Evolutionary conservation across 2,888 invertebrate species (phyloP).

Genomic region (Trissonchulus sp.): DNA sequence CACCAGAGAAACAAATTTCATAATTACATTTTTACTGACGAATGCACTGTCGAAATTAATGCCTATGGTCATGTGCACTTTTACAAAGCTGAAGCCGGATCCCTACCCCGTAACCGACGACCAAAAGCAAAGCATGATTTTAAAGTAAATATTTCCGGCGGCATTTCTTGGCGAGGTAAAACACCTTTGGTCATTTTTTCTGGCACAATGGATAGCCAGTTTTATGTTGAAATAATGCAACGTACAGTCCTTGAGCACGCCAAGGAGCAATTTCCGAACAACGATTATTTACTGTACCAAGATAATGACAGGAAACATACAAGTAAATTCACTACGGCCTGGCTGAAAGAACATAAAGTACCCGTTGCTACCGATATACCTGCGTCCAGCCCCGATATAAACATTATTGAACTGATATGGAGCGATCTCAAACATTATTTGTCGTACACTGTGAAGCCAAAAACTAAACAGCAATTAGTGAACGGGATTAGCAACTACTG

Average conservation of each 20-base stretch:
- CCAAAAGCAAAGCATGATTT: neutral
- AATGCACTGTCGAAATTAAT: neutral
- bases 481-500: neutral
- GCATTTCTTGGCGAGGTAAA: neutral
- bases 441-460: neutral
- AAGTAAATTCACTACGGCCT: neutral
- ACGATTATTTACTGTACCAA: neutral
- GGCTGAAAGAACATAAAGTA: neutral
- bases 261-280: neutral
- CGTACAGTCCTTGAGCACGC: neutral
- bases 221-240: neutral
- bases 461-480: neutral
- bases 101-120: neutral
- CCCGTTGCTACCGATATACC: neutral
- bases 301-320: neutral
- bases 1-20: neutral
- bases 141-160: neutral
- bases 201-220: neutral
- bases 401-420: neutral
- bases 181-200: neutral
- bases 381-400: neutral
- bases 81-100: neutral
- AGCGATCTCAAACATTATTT: neutral
- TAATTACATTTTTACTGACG: constrained; percentile 1
- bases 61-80: neutral